Conservation (phyloP, 2,888 invertebrate species). For the Taphrorychus bicolor region DNA sequence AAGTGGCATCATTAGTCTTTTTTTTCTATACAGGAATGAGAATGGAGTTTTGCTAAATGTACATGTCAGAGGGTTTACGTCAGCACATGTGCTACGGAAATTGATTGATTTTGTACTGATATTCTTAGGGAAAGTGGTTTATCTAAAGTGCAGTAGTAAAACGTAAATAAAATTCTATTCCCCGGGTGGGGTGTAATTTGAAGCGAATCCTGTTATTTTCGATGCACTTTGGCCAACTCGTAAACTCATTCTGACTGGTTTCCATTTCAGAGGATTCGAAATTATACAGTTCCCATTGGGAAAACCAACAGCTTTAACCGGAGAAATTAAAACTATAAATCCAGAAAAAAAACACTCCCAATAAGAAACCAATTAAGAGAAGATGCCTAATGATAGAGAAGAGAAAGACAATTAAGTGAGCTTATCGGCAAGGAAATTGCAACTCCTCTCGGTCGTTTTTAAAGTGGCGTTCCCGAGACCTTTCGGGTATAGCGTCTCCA, state of each 20-base stretch:
- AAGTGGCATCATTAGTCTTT: not conserved
- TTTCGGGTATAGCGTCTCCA: constrained; percentile 12
- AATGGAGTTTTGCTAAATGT: not conserved
- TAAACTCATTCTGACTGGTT: not conserved
- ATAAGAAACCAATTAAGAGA: not conserved
- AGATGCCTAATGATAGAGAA: constrained; percentile 1
- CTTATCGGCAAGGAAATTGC: not conserved
- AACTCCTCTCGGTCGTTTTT: not conserved
- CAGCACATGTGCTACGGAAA: not conserved
- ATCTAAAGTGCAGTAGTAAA: not conserved
- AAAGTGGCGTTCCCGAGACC: constrained; percentile 9
- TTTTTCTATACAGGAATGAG: not conserved
- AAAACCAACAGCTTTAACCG: not conserved
- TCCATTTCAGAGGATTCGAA: not conserved
- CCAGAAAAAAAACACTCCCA: not conserved
- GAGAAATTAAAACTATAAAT: not conserved
- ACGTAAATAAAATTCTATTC: not conserved
- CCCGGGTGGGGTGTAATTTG: not conserved
- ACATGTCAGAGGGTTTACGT: not conserved
- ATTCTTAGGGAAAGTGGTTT: no score
- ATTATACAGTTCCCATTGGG: not conserved
- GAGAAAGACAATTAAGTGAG: not conserved
- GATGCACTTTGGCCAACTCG: not conserved
- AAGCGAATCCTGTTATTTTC: not conserved
- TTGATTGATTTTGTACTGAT: not conserved